phyloP scores from a whole-genome alignment of 2,888 invertebrate genomes.

The Andrena fulva region DNA sequence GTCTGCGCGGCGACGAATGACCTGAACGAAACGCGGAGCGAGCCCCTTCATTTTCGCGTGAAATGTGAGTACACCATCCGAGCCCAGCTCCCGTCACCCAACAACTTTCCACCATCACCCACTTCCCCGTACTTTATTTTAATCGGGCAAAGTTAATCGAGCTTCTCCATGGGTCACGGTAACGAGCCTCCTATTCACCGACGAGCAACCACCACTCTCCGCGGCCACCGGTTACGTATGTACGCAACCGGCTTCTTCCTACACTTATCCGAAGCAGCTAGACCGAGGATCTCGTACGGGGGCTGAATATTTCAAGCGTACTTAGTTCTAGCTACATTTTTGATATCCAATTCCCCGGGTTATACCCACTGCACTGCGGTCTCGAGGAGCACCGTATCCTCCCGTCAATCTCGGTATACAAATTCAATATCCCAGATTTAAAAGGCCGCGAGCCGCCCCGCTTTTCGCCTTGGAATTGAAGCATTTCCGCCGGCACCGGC shows the following conservation, averaged over 20 bases:
- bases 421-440: slow-evolving; percentile 45
- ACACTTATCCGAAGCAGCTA: slow-evolving; percentile 24
- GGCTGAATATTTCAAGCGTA: slow-evolving; percentile 79
- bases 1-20: slow-evolving; percentile 95
- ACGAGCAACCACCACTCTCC: neutral
- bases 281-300: slow-evolving; percentile 61
- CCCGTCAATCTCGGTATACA: neutral
- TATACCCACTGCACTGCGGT: slow-evolving; percentile 61
- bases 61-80: slow-evolving; percentile 91
- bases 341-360: slow-evolving; percentile 80
- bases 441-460: neutral
- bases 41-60: slow-evolving; percentile 93
- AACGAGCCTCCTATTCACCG: slow-evolving; percentile 26
- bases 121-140: slow-evolving; percentile 38
- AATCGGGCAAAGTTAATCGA: slow-evolving; percentile 51
- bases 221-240: neutral
- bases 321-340: slow-evolving; percentile 80
- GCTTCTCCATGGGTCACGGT: slow-evolving; percentile 23
- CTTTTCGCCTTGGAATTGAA: neutral
- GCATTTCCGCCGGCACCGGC: neutral
- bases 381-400: slow-evolving; percentile 9
- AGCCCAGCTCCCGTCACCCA: neutral
- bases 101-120: neutral
- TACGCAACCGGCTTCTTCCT: neutral
- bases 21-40: slow-evolving; percentile 95